Evolutionary conservation across 2,113 vertebrate species (phyloP), one percentile per base, ranked within the genome.

Genomic region (Sphaerodactylus townsendi): DNA sequence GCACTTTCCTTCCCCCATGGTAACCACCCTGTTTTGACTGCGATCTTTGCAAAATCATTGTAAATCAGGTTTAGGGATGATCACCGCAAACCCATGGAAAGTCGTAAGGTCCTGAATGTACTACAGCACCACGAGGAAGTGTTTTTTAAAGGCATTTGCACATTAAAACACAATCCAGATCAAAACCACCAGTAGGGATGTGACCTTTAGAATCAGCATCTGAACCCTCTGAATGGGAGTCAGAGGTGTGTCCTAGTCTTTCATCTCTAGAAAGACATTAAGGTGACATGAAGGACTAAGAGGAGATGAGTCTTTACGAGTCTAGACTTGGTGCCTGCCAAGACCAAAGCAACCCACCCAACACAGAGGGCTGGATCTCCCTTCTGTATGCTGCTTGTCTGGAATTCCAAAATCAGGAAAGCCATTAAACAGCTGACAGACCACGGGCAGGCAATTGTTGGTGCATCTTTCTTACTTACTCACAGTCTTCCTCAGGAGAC

Each of bases 401-500:
- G n/a, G 5, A 4, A 23, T 59, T 23, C 2, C 56, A 79, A 79
- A 46, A 68, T 13, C n/a, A 68, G 21, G 30, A 5, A 66, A 39
- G 41, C 19, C 53, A 35, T 21, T 17, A 30, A 65, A 9, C 10
- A 46, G 37, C 44, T 13, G 30, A 4, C 56, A 44, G 62, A 11
- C 21, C 39, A 14, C 15, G 66, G 21, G 19, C 41, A 3, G 48
- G 30, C 33, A 71, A 30, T 30, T 56, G 59, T 30, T n/a, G 28
- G 13, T 0, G 21, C 68, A 81, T 53, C 23, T 66, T 56, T 25
- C 66, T 68, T 56, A 88, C 96, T 95, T 91, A 99, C 98, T 92
- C 69, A 89, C 98, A 99, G 0, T 96, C 96, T 73, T 98, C 94
- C 78, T 96, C 95, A 41, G 95, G 93, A 91, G 95, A 96, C 81